Evolutionary conservation across 2,888 invertebrate genomes (phyloP).

Genomic region (Apamea sordens): DNA sequence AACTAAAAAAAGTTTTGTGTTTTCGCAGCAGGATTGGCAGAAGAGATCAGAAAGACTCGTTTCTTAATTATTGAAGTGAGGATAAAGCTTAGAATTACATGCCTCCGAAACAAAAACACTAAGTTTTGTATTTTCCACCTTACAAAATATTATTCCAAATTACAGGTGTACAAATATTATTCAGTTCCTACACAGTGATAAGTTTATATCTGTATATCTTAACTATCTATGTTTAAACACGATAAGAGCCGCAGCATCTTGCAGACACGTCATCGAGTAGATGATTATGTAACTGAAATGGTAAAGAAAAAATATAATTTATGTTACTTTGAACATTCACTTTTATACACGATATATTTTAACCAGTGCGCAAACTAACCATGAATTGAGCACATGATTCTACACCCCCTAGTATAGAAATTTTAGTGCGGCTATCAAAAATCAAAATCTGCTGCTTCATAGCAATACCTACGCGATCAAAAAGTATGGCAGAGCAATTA

Average conservation of each 20-base stretch:
- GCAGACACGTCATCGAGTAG: conserved; percentile 36
- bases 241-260: conserved; percentile 63
- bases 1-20: no score
- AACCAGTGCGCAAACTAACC: no score
- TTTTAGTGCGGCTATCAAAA: no score
- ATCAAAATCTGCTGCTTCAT: no score
- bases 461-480: no score
- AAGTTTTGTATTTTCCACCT: background rate
- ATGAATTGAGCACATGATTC: no score
- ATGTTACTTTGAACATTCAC: no score
- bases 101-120: background rate
- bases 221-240: conserved; percentile 51
- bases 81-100: background rate
- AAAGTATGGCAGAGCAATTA: no score
- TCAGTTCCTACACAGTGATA: conserved; percentile 50
- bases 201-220: conserved; percentile 54
- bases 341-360: no score
- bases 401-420: no score
- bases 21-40: background rate
- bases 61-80: background rate
- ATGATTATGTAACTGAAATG: conserved; percentile 51
- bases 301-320: background rate
- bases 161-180: conserved; percentile 55
- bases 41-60: background rate
- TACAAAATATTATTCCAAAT: conserved; percentile 5